These are phyloP conservation scores for Ciona savignyi DNA, from an alignment of 23 tunicate species.

Conservation along the genomic window DNA sequence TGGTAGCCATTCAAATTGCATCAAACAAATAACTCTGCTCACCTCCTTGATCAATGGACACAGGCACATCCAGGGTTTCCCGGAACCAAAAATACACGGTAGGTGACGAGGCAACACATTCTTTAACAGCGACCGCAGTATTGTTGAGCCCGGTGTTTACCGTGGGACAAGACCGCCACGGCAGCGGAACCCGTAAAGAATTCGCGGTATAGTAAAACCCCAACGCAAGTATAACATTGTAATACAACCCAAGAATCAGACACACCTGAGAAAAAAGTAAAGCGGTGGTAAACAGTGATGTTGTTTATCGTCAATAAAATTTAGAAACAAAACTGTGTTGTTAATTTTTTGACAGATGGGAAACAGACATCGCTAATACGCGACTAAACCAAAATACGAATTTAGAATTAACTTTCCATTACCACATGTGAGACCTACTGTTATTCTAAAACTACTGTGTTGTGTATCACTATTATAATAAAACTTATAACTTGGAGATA, in stretches of 20 bases:
- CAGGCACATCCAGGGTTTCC: slow-evolving; percentile 33
- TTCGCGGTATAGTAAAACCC: slow-evolving; percentile 71
- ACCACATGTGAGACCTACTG: too few relatives aligned
- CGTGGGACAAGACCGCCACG: slow-evolving; percentile 71
- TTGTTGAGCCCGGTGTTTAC: neutral
- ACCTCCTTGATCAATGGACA: slow-evolving; percentile 31
- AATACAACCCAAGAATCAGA: slow-evolving; percentile 77
- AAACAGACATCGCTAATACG: too few relatives aligned
- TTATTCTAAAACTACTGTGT: too few relatives aligned
- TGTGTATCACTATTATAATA: too few relatives aligned
- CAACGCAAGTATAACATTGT: slow-evolving; percentile 91
- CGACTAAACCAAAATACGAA: too few relatives aligned
- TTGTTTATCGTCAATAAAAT: too few relatives aligned
- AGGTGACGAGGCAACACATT: slow-evolving; percentile 28
- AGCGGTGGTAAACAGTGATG: too few relatives aligned
- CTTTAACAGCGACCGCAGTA: slow-evolving; percentile 1
- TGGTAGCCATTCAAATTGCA: neutral
- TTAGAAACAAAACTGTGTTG: too few relatives aligned
- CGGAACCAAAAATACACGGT: slow-evolving; percentile 66
- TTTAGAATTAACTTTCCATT: too few relatives aligned
- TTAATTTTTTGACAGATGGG: too few relatives aligned
- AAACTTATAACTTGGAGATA: too few relatives aligned
- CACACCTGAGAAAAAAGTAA: slow-evolving; percentile 79
- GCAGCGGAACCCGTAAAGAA: slow-evolving; percentile 60
- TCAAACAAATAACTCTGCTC: neutral